phyloP scores from a whole-genome alignment of 2,113 vertebrate species.

The Scytalopus superciliaris region DNA sequence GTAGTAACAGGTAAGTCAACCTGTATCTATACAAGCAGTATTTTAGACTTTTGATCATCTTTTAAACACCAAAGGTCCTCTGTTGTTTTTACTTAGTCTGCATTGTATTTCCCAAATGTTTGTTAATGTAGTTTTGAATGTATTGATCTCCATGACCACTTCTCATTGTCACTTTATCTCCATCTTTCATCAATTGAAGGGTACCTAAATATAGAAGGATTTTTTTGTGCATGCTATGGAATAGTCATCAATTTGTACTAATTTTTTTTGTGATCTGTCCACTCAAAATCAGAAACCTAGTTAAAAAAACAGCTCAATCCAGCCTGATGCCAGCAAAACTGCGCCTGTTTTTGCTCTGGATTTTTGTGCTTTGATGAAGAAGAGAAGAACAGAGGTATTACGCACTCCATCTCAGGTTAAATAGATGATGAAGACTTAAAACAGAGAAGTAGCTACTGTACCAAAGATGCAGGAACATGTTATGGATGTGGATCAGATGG shows the following conservation, averaged over 20 bases:
- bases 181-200: background rate
- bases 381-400: slow-evolving; percentile 17
- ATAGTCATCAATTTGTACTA: background rate
- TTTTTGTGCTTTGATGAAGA: slow-evolving; percentile 12
- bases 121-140: background rate
- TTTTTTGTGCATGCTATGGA: background rate
- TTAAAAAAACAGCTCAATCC: background rate
- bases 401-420: background rate
- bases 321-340: background rate
- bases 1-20: background rate
- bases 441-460: background rate
- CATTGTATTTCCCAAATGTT: background rate
- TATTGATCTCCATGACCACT: background rate
- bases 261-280: background rate
- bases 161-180: background rate
- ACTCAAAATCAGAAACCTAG: background rate
- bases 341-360: background rate
- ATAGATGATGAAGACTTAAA: background rate
- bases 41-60: background rate
- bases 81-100: background rate
- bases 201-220: background rate
- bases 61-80: background rate
- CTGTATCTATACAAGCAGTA: background rate
- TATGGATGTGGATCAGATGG: background rate
- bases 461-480: background rate